Conservation (phyloP, 2,113 vertebrate species). For the Myotis yumanensis region DNA sequence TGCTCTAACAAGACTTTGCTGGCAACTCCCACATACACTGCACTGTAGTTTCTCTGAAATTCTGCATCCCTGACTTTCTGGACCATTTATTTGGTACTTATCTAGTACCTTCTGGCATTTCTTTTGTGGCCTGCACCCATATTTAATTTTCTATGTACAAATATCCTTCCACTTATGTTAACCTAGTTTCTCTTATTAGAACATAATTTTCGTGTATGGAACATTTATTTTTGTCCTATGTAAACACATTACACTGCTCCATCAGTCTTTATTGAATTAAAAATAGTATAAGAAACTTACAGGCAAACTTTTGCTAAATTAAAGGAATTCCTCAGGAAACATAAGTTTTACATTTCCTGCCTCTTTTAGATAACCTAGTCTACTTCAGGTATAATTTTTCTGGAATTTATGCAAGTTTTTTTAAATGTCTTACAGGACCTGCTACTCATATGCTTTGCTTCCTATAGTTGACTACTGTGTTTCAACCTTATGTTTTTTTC, state of each 20-base stretch:
- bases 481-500: background rate
- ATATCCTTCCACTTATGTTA: background rate
- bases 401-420: background rate
- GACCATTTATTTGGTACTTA: slow-evolving; percentile 40
- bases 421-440: background rate
- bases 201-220: background rate
- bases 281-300: slow-evolving; percentile 5
- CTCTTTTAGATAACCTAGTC: background rate
- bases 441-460: background rate
- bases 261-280: slow-evolving; percentile 27
- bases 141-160: slow-evolving; percentile 23
- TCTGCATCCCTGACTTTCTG: background rate
- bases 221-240: background rate
- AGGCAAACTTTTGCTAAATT: slow-evolving; percentile 12
- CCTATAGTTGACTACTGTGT: background rate
- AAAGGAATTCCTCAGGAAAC: background rate
- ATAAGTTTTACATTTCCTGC: background rate
- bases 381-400: background rate
- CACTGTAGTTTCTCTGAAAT: slow-evolving; percentile 23
- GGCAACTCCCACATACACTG: background rate
- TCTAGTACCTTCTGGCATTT: background rate
- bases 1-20: background rate
- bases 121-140: background rate
- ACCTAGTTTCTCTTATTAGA: slow-evolving; percentile 14
- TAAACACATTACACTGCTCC: background rate